Evolutionary conservation across 2,888 invertebrate species (phyloP).

Genomic region (Julus scandinavius): DNA sequence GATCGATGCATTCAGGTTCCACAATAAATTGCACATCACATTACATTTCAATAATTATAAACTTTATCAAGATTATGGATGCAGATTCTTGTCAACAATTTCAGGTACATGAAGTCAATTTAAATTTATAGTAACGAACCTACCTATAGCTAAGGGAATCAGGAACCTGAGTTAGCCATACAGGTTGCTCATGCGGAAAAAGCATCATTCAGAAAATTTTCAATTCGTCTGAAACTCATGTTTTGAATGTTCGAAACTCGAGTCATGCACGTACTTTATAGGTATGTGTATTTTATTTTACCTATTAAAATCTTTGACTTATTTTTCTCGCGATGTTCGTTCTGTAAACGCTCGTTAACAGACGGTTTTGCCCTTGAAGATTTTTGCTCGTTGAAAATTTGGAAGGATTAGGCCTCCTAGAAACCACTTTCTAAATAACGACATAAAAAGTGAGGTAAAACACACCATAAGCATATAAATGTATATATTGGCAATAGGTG

Average conservation of each 20-base stretch:
- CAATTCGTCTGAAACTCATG: neutral
- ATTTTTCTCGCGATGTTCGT: neutral
- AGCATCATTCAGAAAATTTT: neutral
- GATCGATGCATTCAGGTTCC: too few species aligned
- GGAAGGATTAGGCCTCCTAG: neutral
- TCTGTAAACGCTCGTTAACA: constrained; percentile 19
- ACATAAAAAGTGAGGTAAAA: neutral
- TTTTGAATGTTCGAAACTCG: neutral
- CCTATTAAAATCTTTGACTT: constrained; percentile 16
- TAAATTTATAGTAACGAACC: too few species aligned
- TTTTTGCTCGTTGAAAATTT: neutral
- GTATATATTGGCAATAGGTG: neutral
- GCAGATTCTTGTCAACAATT: too few species aligned
- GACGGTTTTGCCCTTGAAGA: constrained; percentile 33
- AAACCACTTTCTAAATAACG: constrained; percentile 12
- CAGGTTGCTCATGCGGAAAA: too few species aligned
- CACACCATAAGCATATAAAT: neutral
- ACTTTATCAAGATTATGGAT: too few species aligned
- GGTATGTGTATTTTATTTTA: neutral
- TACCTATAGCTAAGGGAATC: too few species aligned
- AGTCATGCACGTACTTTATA: neutral
- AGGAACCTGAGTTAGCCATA: too few species aligned
- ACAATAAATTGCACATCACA: too few species aligned
- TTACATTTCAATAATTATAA: too few species aligned
- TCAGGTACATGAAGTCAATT: too few species aligned